Percentiles rank a stretch among this genome's conserved stretches.
phyloP scores from a whole-genome alignment of 2,888 invertebrate genomes.

The Steromphala cineraria region DNA sequence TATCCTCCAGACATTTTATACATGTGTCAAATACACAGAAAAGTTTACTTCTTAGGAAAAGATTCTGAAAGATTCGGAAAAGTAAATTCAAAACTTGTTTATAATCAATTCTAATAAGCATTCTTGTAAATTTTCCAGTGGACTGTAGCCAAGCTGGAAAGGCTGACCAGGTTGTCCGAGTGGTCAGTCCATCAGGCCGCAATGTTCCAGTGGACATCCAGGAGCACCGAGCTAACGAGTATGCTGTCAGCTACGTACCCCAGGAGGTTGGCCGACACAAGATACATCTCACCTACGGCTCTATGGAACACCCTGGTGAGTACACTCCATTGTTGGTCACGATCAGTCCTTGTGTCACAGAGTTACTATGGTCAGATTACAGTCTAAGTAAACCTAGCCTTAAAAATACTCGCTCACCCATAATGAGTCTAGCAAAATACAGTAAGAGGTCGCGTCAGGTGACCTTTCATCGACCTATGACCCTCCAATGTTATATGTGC shows the following conservation, averaged over 20 bases:
- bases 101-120: neutral
- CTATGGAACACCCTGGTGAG: conserved; percentile 78
- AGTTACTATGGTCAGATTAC: no score
- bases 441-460: no score
- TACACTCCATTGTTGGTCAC: neutral
- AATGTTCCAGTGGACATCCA: conserved; percentile 85
- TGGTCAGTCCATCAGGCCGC: conserved; percentile 89
- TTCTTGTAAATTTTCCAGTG: conserved; percentile 78
- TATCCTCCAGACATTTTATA: no score
- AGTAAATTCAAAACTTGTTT: neutral
- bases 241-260: conserved; percentile 89
- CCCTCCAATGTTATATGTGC: no score
- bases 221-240: conserved; percentile 58
- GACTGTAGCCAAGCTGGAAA: conserved; percentile 91
- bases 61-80: no score
- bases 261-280: conserved; percentile 87
- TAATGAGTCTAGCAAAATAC: no score
- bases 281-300: conserved; percentile 80
- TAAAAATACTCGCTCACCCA: no score
- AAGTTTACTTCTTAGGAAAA: no score
- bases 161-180: conserved; percentile 90
- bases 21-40: no score
- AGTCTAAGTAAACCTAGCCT: no score
- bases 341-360: neutral
- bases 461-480: no score